Evolutionary conservation across 2,113 vertebrate genomes (phyloP), one percentile per base, ranked within the genome.

Genomic region (Paratilapia polleni): DNA sequence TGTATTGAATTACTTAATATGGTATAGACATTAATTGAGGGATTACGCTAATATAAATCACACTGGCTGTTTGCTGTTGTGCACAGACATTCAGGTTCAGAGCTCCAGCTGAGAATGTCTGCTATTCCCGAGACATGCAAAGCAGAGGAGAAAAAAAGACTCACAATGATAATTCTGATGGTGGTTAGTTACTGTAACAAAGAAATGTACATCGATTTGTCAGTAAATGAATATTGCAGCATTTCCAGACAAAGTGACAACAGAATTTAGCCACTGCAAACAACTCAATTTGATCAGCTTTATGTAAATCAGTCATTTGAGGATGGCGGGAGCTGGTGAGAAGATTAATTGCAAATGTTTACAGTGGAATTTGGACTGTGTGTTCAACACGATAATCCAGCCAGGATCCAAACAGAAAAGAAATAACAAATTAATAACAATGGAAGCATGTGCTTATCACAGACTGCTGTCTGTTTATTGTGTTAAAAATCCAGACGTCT

Each of bases 1-100:
- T 83, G 91, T 88, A 92, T 87, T 94, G 93, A 94, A 95, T 94
- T 88, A 93, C 93, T 95, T 95, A 95, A 95, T 95, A 93, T 91
- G 92, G 92, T 95, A 95, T 92, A 95, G 93, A 95, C 94, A 89
- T 95, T 95, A 95, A 96, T 96, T 96, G 96, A 96, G 91, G 95
- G 95, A 96, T 96, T 96, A 96, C 91, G 93, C 78, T 87, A 90
- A 94, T 92, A 93, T 91, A 93, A 95, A 94, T 94, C 85, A 38
- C 88, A 86, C 87, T 81, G 88, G 87, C 92, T 92, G 90, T 96
- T 96, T 95, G 94, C 91, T 93, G 90, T 94, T 94, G 86, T 89
- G 85, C 88, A 84, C 85, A 86, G 78, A 77, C 85, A 80, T 90
- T 89, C 86, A 89, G 87, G 84, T 92, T 91, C 85, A 92, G 79